Evolutionary conservation across 2,888 invertebrate genomes (phyloP).

Genomic region (Diarsia brunnea): DNA sequence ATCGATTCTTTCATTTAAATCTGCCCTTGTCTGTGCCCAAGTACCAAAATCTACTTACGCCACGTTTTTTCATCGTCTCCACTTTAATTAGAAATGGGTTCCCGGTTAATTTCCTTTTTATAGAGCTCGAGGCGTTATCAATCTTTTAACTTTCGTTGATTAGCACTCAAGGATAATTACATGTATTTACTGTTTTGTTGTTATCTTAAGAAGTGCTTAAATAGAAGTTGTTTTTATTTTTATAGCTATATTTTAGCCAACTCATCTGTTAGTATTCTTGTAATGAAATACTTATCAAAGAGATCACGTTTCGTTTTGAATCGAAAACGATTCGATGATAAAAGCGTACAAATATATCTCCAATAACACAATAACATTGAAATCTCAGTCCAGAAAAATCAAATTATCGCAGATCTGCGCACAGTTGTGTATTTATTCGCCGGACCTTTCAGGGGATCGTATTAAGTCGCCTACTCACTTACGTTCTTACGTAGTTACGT

Average conservation of each 20-base stretch:
- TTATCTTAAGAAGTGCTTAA: slow-evolving; percentile 4
- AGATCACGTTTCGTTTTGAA: slow-evolving; percentile 24
- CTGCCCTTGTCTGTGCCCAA: slow-evolving; percentile 44
- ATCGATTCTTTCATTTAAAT: slow-evolving; percentile 60
- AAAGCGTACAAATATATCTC: slow-evolving; percentile 38
- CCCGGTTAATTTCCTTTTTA: slow-evolving; percentile 61
- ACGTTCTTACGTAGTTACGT: slow-evolving; percentile 28
- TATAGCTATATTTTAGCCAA: background rate
- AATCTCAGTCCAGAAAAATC: slow-evolving; percentile 35
- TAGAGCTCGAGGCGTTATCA: slow-evolving; percentile 46
- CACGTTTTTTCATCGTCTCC: slow-evolving; percentile 56
- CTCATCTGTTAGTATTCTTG: background rate
- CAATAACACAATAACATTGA: slow-evolving; percentile 32
- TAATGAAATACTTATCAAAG: slow-evolving; percentile 13
- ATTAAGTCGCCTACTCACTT: slow-evolving; percentile 43
- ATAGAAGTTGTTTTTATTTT: background rate
- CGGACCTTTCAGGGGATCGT: slow-evolving; percentile 32
- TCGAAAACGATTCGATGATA: slow-evolving; percentile 14
- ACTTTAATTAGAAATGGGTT: slow-evolving; percentile 64
- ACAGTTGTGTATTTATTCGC: slow-evolving; percentile 44
- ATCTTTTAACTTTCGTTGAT: slow-evolving; percentile 46
- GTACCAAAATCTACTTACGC: slow-evolving; percentile 51
- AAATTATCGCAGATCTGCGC: slow-evolving; percentile 23
- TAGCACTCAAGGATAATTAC: slow-evolving; percentile 37
- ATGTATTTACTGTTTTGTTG: slow-evolving; percentile 24